Evolutionary conservation across 2,113 vertebrate genomes (phyloP).

Genomic region (Alethe diademata): DNA sequence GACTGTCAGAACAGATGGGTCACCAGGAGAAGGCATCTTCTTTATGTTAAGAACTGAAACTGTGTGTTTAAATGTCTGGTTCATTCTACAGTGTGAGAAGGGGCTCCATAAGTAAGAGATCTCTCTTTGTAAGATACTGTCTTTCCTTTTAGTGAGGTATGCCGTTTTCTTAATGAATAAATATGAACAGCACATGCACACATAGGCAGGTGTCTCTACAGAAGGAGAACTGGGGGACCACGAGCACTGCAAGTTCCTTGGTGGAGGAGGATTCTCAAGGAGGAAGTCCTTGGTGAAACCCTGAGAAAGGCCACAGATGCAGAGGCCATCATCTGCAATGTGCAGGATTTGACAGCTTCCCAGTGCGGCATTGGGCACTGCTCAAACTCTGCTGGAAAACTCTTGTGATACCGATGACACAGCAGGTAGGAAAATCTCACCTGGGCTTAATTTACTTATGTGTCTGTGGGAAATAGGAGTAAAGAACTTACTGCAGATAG

Average conservation of each 20-base stretch:
- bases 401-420: rapidly evolving
- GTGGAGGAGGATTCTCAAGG: neutral
- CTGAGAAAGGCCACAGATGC: neutral
- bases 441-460: neutral
- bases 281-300: neutral
- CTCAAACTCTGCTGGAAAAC: neutral
- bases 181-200: neutral
- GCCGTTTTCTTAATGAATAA: neutral
- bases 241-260: neutral
- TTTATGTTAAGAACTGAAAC: neutral
- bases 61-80: neutral
- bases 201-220: neutral
- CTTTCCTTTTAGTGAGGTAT: neutral
- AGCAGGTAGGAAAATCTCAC: neutral
- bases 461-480: neutral
- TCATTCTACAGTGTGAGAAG: neutral
- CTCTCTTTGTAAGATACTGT: neutral
- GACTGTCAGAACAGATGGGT: neutral
- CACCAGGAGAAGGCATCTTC: neutral
- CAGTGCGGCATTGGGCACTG: neutral
- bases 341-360: neutral
- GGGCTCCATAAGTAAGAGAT: neutral
- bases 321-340: neutral
- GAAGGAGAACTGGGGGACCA: neutral
- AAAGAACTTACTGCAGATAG: neutral